phyloP scores from a whole-genome alignment of 2,113 vertebrate species.

The Aspiorhynchus laticeps region DNA sequence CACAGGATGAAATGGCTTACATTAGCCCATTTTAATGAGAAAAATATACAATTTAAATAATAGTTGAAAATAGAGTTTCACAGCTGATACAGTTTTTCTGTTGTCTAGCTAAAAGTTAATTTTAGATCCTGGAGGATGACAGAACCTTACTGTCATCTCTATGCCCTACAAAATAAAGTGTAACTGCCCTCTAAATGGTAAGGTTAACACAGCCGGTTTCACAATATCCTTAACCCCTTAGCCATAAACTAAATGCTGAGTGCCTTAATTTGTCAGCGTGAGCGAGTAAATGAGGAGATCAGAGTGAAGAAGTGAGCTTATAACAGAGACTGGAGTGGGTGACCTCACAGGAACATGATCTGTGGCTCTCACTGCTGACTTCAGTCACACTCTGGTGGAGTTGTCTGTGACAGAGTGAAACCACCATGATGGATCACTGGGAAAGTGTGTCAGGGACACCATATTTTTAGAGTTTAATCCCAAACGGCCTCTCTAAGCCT shows the following conservation, averaged over 20 bases:
- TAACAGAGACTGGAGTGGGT: not conserved
- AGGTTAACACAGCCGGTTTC: constrained; percentile 3
- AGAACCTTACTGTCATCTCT: constrained; percentile 4
- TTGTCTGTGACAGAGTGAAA: constrained; percentile 63
- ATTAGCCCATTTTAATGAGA: not conserved
- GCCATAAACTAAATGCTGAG: constrained; percentile 17
- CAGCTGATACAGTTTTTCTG: not conserved
- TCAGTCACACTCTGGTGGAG: constrained; percentile 52
- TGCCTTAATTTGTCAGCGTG: constrained; percentile 7
- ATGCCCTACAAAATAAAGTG: not conserved
- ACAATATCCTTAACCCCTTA: constrained; percentile 12
- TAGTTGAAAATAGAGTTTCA: not conserved
- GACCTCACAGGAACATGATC: constrained; percentile 46
- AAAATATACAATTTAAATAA: not conserved
- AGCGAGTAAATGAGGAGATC: constrained; percentile 14
- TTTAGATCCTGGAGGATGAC: not conserved
- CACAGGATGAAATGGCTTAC: not conserved
- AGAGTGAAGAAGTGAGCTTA: constrained; percentile 26
- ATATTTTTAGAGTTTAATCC: constrained; percentile 78
- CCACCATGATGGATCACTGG: constrained; percentile 63
- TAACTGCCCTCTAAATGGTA: constrained; percentile 5
- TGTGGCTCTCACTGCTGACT: constrained; percentile 23
- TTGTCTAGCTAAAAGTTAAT: not conserved
- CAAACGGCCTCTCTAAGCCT: constrained; percentile 67
- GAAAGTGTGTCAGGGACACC: constrained; percentile 79